A percentile compares a stretch with the other conserved stretches of the same genome.
These are phyloP conservation scores for Litoditis marina DNA, from an alignment of 2,888 invertebrate genomes.

Conservation along the genomic window DNA sequence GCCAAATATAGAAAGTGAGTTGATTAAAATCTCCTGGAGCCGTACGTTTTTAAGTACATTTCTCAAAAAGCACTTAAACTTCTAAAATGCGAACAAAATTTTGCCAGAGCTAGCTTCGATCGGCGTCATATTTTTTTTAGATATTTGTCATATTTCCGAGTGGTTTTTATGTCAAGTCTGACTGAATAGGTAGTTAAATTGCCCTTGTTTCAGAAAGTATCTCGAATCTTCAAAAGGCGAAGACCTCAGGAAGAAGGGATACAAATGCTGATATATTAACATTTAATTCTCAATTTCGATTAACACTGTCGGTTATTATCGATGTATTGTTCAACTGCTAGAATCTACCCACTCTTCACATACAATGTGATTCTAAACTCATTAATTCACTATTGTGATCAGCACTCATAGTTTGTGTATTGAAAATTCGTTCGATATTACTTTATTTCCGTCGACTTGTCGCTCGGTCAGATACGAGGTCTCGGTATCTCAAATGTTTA, in stretches of 20 bases:
- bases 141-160: too few species aligned
- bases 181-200: background rate
- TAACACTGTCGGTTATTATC: background rate
- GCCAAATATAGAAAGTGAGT: slow-evolving; percentile 32
- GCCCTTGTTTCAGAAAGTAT: slow-evolving; percentile 24
- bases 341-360: background rate
- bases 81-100: too few species aligned
- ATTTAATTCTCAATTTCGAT: background rate
- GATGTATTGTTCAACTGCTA: background rate
- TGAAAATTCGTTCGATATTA: background rate
- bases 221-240: slow-evolving; percentile 30
- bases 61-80: too few species aligned
- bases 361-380: background rate
- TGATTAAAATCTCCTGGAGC: background rate
- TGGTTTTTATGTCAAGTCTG: background rate
- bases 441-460: background rate
- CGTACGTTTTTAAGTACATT: background rate
- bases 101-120: too few species aligned
- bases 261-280: background rate
- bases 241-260: slow-evolving; percentile 30
- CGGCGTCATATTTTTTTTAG: too few species aligned
- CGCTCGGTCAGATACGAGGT: background rate
- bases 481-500: too few species aligned
- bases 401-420: background rate
- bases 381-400: background rate